Evolutionary conservation across 2,888 invertebrate genomes (phyloP), one percentile per base, ranked within the genome.

Genomic region (Lydus trimaculatus): DNA sequence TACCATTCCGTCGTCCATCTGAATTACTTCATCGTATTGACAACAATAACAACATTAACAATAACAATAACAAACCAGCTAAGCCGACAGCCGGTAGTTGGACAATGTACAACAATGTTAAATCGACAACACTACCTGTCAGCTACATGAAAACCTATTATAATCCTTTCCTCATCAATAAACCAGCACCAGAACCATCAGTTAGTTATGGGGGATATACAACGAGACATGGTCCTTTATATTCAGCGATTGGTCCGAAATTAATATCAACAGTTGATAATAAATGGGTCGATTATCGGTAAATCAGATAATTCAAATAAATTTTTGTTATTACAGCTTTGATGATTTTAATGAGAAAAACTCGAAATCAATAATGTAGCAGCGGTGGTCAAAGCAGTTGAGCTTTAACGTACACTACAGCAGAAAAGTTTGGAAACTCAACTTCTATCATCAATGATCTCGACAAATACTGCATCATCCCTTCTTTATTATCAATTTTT

Each of bases 41-140:
- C 64, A 65, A 31, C 39, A 25, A 36, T 20, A 39, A 17, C 66
- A 43, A 17, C 61, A 39, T 6, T 15, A 39, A 39, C n/a, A n/a
- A 36, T 17, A 8, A 39, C 23, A 25, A 25, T 15, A 39, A 61
- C 11, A 64, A 69, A 63, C 65, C 65, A 33, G 20, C 25, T 36
- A 64, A 74, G 65, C 56, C 61, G 20, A 64, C 74, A 48, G 71
- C 74, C 71, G 77, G 73, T 56, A 73, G 75, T 17, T 80, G 79
- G 80, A 71, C 69, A 63, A 31, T 73, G 43, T 66, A 76, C 72
- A 76, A 73, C 72, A 76, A 73, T 59, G 66, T 52, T 31, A 71
- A 71, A 64, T 72, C 69, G 61, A 72, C 74, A 52, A 72, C 74
- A 52, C 66, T 61, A 68, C 65, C 75, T 72, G 73, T 71, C 73